Evolutionary conservation across 2,113 vertebrate genomes (phyloP), one percentile per base, ranked within the genome.

Genomic region (Rhabdomys dilectus): DNA sequence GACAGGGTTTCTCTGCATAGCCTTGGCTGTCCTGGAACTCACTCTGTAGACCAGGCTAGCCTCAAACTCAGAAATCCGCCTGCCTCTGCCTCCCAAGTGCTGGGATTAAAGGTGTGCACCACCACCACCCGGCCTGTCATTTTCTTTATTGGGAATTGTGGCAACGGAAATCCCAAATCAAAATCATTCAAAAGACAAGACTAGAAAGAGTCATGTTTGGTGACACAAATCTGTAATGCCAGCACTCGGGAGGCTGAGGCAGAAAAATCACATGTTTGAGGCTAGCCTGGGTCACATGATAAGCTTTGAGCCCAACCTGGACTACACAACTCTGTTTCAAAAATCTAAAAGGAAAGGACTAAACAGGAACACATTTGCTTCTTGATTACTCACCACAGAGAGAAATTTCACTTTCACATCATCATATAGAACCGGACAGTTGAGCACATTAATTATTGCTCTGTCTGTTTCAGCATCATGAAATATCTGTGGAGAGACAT

Each of bases 371-470:
- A 75, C n/a, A n/a, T 12, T 19, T 45, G 2, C 19, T 73, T 89
- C 62, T 53, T 88, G 45, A 66, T 85, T 77, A 99, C 99, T 99
- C 97, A 99, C 99, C 58, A 99, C 98, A 89, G 99, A 99, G 66
- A 99, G 98, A 98, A 99, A 99, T 98, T 99, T 98, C 98, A 99
- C 97, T 98, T 99, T 99, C 31, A 99, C 99, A 70, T 99, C 99
- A 1, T 99, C 99, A 36, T 98, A 98, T 66, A 99, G 97, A 56
- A 98, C 93, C 48, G 99, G 99, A 80, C 99, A 99, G 36, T 98
- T 96, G 96, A 98, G 97, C 39, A 99, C 98, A 85, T 98, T 98
- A 98, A 99, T 99, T 86, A 99, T 98, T 22, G 98, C 98, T 66
- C 97, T 98, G 72, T 99, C 99, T 88, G 42, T 98, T 82, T 99